Conservation (phyloP, 1,140 invertebrate species). For the Diorhabda sublineata region DNA sequence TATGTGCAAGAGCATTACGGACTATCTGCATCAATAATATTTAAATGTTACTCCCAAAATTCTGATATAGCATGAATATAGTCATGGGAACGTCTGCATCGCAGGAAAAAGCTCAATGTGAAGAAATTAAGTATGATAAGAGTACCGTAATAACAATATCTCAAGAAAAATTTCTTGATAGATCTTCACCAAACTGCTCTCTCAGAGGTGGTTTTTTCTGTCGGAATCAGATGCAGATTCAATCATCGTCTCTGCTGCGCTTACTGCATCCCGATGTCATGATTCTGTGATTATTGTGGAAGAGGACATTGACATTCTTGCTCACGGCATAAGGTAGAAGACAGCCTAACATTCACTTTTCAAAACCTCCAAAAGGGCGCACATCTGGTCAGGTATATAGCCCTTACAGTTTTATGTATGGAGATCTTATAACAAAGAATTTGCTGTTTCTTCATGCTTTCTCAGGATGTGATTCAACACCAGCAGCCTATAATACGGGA, state of each 20-base stretch:
- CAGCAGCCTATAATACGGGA: slow-evolving; percentile 9
- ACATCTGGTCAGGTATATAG: slow-evolving; percentile 4
- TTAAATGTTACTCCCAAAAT: not conserved
- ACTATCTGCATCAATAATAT: slow-evolving; percentile 16
- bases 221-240: not conserved
- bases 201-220: not conserved
- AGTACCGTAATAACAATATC: slow-evolving; percentile 9
- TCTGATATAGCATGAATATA: slow-evolving; percentile 7
- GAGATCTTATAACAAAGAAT: slow-evolving; percentile 1
- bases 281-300: not conserved
- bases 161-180: slow-evolving; percentile 15
- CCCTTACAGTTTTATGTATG: not conserved
- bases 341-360: not conserved
- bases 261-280: not conserved
- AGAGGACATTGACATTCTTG: slow-evolving; percentile 6
- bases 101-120: slow-evolving; percentile 5
- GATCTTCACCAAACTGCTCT: slow-evolving; percentile 7
- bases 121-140: slow-evolving; percentile 11
- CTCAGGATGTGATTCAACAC: slow-evolving; percentile 18
- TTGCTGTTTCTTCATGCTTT: slow-evolving; percentile 17
- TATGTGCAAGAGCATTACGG: slow-evolving; percentile 15
- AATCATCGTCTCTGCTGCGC: not conserved
- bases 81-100: slow-evolving; percentile 6
- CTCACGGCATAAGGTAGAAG: slow-evolving; percentile 11
- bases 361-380: slow-evolving; percentile 3